Evolutionary conservation across 2,797 vertebrate genomes (phyloP).

Genomic region (Hydrolagus colliei): DNA sequence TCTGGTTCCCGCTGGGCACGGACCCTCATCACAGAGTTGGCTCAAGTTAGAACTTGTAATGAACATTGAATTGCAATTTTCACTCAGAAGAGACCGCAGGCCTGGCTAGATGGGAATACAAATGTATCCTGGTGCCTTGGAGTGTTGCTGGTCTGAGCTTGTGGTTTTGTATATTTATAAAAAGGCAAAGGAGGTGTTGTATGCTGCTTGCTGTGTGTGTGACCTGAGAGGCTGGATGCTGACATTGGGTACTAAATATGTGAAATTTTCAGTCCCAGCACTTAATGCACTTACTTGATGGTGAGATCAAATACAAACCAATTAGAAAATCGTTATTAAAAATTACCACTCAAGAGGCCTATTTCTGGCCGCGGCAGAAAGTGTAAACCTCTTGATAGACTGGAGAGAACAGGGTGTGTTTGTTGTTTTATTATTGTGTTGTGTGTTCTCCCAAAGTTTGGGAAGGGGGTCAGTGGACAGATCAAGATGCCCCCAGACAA

Average conservation of each 20-base stretch:
- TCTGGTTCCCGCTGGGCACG: background rate
- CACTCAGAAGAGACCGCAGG: background rate
- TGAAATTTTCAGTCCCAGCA: background rate
- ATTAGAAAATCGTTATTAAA: background rate
- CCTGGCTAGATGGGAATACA: background rate
- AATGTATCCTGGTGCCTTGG: background rate
- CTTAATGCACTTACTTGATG: background rate
- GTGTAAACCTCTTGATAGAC: too few relatives aligned
- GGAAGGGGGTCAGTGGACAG: too few relatives aligned
- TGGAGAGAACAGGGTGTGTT: too few relatives aligned
- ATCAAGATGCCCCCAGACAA: too few relatives aligned
- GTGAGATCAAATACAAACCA: background rate
- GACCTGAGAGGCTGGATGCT: background rate
- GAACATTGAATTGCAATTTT: background rate
- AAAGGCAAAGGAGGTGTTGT: background rate
- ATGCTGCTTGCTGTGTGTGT: background rate
- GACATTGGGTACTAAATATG: background rate
- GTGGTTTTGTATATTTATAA: background rate
- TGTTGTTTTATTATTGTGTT: too few relatives aligned
- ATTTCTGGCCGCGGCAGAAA: too few relatives aligned
- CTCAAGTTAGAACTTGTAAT: background rate
- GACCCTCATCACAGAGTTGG: background rate
- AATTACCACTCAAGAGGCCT: background rate
- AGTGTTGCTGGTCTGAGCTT: background rate
- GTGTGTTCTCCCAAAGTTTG: too few relatives aligned